Conservation (phyloP, 2,888 invertebrate species). For the Autographa pulchrina region DNA sequence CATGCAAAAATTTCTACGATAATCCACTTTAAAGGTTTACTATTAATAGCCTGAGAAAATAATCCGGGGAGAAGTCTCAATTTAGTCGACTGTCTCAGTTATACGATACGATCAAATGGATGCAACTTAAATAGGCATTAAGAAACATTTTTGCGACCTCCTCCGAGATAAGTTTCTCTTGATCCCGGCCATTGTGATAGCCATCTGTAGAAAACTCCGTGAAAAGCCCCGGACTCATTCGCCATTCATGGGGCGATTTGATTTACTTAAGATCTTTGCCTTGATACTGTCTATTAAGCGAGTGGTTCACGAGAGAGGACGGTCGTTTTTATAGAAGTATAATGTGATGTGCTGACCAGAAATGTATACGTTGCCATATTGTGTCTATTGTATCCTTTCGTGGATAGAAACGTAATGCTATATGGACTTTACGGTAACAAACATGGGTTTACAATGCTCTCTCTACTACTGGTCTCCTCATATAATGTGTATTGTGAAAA, state of each 20-base stretch:
- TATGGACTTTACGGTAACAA: no score
- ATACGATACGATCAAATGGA: constrained; percentile 81
- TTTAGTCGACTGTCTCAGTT: constrained; percentile 44
- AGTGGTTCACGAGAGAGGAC: constrained; percentile 71
- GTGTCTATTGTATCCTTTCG: neutral
- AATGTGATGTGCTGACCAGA: constrained; percentile 63
- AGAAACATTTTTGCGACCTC: constrained; percentile 86
- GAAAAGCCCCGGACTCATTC: constrained; percentile 86
- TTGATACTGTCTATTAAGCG: constrained; percentile 87
- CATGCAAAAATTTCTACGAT: neutral
- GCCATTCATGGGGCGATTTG: constrained; percentile 89
- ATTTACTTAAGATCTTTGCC: constrained; percentile 88
- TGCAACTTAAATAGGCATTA: constrained; percentile 86
- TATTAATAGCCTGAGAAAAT: neutral
- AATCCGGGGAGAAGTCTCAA: constrained; percentile 26
- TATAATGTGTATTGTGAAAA: no score
- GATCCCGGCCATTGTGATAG: constrained; percentile 88
- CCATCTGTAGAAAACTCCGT: constrained; percentile 84
- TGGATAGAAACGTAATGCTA: no score
- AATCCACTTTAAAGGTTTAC: neutral
- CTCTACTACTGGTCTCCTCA: no score
- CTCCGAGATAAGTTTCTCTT: constrained; percentile 83
- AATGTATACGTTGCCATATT: constrained; percentile 10
- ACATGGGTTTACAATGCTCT: no score
- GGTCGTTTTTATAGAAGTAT: constrained; percentile 78